Percentiles rank a stretch among this genome's conserved stretches.
phyloP scores from a whole-genome alignment of 2,113 vertebrate species.

The Gymnorhina tibicen region DNA sequence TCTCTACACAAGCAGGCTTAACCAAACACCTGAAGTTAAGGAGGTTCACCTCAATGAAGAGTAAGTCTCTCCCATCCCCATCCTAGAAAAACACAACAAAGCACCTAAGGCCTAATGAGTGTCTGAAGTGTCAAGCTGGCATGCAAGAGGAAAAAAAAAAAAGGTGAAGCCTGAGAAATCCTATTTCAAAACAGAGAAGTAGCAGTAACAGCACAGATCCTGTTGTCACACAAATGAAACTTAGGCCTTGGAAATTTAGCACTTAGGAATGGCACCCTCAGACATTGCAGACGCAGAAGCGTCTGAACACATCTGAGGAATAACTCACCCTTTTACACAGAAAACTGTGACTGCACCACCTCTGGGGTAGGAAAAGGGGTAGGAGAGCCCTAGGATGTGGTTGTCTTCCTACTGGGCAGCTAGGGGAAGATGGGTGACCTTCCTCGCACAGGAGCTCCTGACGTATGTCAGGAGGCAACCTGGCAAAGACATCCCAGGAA shows the following conservation, averaged over 20 bases:
- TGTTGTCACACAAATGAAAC: neutral
- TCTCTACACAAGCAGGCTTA: neutral
- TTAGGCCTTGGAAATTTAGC: neutral
- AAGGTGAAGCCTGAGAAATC: neutral
- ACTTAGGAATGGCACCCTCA: neutral
- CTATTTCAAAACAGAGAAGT: constrained; percentile 35
- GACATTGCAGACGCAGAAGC: fast-evolving
- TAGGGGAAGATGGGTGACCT: neutral
- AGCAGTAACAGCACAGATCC: neutral
- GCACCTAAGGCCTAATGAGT: neutral
- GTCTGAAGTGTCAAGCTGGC: neutral
- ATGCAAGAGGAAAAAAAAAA: fast-evolving
- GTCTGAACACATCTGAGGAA: neutral
- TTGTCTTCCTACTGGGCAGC: neutral
- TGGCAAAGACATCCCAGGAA: neutral
- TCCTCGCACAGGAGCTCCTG: neutral
- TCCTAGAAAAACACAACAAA: neutral
- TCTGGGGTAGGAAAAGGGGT: neutral
- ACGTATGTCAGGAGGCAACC: neutral
- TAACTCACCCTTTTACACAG: neutral
- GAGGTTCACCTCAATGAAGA: neutral
- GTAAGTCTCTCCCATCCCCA: neutral
- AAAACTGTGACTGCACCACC: neutral
- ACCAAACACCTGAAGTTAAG: neutral
- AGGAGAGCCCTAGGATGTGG: neutral